phyloP scores from a whole-genome alignment of 2,797 vertebrate species.

The Molothrus ater region DNA sequence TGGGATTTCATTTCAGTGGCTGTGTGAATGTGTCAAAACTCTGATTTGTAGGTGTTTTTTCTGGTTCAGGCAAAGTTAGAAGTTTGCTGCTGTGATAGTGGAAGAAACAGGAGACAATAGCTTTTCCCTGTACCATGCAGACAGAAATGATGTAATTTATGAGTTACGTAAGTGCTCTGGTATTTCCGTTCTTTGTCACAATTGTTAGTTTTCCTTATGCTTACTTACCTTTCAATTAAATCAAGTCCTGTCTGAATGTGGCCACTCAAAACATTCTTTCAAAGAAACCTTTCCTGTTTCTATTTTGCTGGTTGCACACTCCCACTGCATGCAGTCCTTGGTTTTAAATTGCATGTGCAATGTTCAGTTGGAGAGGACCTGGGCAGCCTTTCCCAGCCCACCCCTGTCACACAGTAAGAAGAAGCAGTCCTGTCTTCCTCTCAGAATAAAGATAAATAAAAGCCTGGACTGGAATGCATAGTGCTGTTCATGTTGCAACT shows the following conservation, averaged over 20 bases:
- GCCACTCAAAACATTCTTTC: not conserved
- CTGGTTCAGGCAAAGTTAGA: not conserved
- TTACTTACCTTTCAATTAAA: conserved; percentile 34
- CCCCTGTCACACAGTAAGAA: not conserved
- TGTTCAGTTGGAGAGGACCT: not conserved
- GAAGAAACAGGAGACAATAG: conserved; percentile 8
- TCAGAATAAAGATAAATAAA: not conserved
- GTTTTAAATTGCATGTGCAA: not conserved
- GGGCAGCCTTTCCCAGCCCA: not conserved
- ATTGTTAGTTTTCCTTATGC: conserved; percentile 45
- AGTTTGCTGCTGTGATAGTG: not conserved
- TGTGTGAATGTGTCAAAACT: not conserved
- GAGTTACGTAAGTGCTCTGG: conserved; percentile 29
- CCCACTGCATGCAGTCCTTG: fast-evolving
- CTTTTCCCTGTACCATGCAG: not conserved
- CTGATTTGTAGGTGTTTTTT: not conserved
- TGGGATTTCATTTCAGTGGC: not conserved
- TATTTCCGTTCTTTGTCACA: conserved; percentile 64
- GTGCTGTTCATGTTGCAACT: not conserved
- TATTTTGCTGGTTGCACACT: not conserved
- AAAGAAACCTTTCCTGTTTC: conserved; percentile 20
- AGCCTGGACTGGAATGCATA: not conserved
- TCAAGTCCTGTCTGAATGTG: not conserved
- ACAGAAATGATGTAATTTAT: conserved; percentile 43
- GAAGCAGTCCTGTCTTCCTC: not conserved